phyloP scores from a whole-genome alignment of 2,888 invertebrate species.

The Lordiphosa andalusiaca region DNA sequence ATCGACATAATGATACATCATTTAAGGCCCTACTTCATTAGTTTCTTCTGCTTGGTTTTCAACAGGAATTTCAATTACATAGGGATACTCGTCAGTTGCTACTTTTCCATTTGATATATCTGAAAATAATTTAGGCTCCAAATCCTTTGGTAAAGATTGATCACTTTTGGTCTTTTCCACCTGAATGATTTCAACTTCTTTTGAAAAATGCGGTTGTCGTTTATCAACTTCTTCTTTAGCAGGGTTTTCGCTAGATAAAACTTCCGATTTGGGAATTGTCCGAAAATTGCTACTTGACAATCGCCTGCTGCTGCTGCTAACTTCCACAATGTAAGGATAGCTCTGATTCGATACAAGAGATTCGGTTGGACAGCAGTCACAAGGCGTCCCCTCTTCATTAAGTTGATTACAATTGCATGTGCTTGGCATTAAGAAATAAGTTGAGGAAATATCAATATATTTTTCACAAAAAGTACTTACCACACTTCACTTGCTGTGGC shows the following conservation, averaged over 20 bases:
- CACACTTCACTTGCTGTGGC: background rate
- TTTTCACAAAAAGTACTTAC: no score
- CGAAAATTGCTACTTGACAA: background rate
- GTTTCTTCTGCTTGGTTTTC: background rate
- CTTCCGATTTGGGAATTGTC: background rate
- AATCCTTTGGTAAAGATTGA: no score
- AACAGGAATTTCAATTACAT: slow-evolving; percentile 5
- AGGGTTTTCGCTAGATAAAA: no score
- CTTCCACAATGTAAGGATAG: slow-evolving; percentile 3
- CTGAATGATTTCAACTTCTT: no score
- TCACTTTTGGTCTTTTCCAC: no score
- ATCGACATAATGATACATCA: no score
- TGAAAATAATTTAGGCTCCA: no score
- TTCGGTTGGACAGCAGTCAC: background rate
- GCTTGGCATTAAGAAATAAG: background rate
- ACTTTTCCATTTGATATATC: background rate
- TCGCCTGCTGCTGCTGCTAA: background rate
- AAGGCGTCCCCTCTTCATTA: background rate
- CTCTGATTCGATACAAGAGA: background rate
- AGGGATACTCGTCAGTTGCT: background rate
- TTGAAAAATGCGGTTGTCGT: no score
- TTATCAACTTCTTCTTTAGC: no score
- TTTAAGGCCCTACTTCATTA: background rate
- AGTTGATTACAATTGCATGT: background rate
- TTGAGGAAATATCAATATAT: no score